phyloP scores from a whole-genome alignment of 2,113 vertebrate species.

The Xiphias gladius region DNA sequence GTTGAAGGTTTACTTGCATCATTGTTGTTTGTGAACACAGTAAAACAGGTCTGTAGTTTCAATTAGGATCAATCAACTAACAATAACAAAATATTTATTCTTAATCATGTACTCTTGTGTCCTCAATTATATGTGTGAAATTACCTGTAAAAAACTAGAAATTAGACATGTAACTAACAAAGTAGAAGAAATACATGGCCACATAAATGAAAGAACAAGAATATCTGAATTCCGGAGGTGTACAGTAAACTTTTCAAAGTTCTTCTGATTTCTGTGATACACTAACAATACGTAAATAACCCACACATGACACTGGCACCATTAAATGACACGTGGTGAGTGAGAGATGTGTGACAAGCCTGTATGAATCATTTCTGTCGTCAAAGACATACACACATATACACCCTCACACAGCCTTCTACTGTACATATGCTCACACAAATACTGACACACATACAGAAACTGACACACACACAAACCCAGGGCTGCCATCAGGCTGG shows the following conservation, averaged over 20 bases:
- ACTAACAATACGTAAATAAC: not conserved
- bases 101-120: not conserved
- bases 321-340: not conserved
- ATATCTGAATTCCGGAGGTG: not conserved
- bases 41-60: not conserved
- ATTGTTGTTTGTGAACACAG: not conserved
- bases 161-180: too few species aligned
- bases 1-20: not conserved
- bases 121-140: too few species aligned
- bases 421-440: not conserved
- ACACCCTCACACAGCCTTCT: not conserved
- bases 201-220: not conserved
- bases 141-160: too few species aligned
- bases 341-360: constrained; percentile 7
- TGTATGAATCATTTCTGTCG: constrained; percentile 18
- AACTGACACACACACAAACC: not conserved
- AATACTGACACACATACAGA: not conserved
- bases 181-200: not conserved
- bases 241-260: not conserved
- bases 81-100: not conserved
- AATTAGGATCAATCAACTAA: not conserved
- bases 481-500: not conserved
- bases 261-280: not conserved
- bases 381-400: not conserved
- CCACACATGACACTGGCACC: not conserved